phyloP scores from a whole-genome alignment of 2,888 invertebrate genomes.

The Agonum fuliginosum region DNA sequence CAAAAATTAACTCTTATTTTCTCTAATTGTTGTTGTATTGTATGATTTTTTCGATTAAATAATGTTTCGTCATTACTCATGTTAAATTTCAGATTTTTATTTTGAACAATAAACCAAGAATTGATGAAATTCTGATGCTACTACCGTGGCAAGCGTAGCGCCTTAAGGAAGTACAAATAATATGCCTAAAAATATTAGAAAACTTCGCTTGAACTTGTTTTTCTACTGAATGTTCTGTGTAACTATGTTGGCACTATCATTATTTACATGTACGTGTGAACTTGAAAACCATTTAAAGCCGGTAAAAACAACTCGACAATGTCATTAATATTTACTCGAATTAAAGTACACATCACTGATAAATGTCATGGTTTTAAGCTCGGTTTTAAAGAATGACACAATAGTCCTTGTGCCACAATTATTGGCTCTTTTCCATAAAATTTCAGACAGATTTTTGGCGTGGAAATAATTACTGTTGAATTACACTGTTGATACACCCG shows the following conservation, averaged over 20 bases:
- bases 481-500: background rate
- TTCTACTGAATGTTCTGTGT: too few species aligned
- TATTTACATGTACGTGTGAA: slow-evolving; percentile 10
- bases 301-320: background rate
- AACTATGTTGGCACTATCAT: background rate
- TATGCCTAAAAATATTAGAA: too few species aligned
- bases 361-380: slow-evolving; percentile 24
- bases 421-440: slow-evolving; percentile 29
- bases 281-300: background rate
- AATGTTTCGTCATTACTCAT: too few species aligned
- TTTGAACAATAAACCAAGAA: too few species aligned
- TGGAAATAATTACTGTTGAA: background rate
- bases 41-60: too few species aligned
- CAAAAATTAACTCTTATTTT: too few species aligned
- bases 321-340: slow-evolving; percentile 6
- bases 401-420: slow-evolving; percentile 31
- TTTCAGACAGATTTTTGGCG: slow-evolving; percentile 8
- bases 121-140: too few species aligned
- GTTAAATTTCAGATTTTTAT: too few species aligned
- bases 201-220: too few species aligned
- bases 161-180: too few species aligned
- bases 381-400: slow-evolving; percentile 12
- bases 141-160: too few species aligned
- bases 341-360: background rate
- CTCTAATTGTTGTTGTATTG: too few species aligned